A percentile compares a stretch with the other conserved stretches of the same genome.
These are phyloP conservation scores for Smutsia temminckii DNA, from an alignment of 2,797 vertebrate genomes.

Conservation along the genomic window DNA sequence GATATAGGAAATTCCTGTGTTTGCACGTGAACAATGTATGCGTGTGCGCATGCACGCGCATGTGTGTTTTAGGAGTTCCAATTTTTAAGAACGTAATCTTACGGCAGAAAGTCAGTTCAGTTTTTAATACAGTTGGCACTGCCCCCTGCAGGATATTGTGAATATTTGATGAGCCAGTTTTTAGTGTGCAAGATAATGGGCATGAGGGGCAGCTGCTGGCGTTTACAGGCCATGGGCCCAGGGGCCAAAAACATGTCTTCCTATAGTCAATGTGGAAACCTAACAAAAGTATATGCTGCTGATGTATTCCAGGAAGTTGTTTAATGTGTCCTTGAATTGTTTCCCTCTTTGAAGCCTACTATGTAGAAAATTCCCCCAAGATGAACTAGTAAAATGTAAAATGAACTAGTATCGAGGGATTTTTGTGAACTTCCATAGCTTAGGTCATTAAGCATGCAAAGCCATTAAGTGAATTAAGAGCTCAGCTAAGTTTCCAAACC, in stretches of 20 bases:
- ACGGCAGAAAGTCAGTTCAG: background rate
- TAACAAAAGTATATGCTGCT: background rate
- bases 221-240: background rate
- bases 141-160: background rate
- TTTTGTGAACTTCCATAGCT: constrained; percentile 63
- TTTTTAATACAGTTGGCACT: constrained; percentile 26
- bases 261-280: background rate
- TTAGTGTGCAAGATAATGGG: background rate
- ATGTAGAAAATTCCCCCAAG: constrained; percentile 34
- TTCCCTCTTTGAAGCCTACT: constrained; percentile 33
- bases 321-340: constrained; percentile 36
- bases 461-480: constrained; percentile 49
- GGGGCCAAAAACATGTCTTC: too few relatives aligned
- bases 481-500: constrained; percentile 16
- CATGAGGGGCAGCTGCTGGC: background rate
- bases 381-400: background rate
- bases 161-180: background rate
- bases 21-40: background rate
- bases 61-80: background rate
- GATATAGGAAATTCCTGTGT: background rate
- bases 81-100: background rate
- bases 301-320: background rate
- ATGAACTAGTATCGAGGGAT: constrained; percentile 44
- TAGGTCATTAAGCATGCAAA: constrained; percentile 36
- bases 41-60: background rate